These are phyloP conservation scores for Coenonympha arcania DNA, from an alignment of 2,888 invertebrate species.

Conservation along the genomic window DNA sequence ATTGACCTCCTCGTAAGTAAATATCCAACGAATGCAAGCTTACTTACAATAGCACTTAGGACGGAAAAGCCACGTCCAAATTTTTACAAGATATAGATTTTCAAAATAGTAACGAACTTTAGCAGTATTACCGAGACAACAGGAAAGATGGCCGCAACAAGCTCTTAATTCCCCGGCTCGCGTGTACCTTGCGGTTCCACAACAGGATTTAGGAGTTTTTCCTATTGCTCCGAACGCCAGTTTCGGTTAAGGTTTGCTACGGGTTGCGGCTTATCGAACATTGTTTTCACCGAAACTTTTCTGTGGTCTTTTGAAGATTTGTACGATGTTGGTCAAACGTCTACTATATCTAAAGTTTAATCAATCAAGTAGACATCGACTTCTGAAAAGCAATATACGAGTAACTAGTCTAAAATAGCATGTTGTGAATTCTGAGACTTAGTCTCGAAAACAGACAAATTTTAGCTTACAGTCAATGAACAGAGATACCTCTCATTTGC, in stretches of 20 bases:
- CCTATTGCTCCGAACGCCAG: constrained; percentile 59
- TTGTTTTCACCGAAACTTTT: constrained; percentile 28
- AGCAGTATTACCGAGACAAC: constrained; percentile 12
- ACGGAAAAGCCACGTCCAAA: background rate
- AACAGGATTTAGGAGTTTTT: constrained; percentile 65
- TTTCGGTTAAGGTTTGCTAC: constrained; percentile 44
- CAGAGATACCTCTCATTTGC: too few relatives aligned
- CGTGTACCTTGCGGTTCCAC: constrained; percentile 57
- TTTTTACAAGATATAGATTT: background rate
- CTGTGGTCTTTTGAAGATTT: constrained; percentile 16
- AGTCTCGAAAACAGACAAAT: too few relatives aligned
- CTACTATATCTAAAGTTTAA: constrained; percentile 24
- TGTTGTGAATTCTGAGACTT: too few relatives aligned
- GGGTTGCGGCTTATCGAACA: constrained; percentile 41
- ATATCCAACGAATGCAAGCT: too few relatives aligned
- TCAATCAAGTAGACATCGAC: background rate
- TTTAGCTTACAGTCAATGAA: too few relatives aligned
- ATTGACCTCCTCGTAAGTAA: too few relatives aligned
- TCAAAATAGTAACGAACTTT: background rate
- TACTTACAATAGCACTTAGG: too few relatives aligned
- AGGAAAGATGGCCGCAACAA: constrained; percentile 27
- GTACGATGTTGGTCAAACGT: constrained; percentile 30
- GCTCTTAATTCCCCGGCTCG: constrained; percentile 39
- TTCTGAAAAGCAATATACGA: too few relatives aligned
- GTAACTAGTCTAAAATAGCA: too few relatives aligned